Percentiles rank a stretch among this genome's conserved stretches.
Conservation (phyloP, 2,888 invertebrate genomes). For the Deladenus siricidicola region DNA sequence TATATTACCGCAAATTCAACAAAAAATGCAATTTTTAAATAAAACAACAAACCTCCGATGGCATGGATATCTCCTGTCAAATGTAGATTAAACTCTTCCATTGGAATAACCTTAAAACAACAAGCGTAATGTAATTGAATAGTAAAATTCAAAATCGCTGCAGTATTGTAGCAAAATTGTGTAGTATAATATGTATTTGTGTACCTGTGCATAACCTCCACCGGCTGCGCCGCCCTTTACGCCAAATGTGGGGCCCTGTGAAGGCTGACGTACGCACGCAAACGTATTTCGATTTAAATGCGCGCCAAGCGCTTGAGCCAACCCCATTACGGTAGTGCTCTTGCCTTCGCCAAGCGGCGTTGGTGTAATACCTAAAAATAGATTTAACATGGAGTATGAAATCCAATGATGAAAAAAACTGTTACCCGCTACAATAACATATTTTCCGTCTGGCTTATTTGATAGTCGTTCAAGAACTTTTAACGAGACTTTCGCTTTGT, state of each 20-base stretch:
- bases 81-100: conserved; percentile 98
- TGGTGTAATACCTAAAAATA: conserved; percentile 73
- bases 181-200: background rate
- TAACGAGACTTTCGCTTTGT: conserved; percentile 85
- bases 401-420: too few species aligned
- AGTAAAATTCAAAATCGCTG: background rate
- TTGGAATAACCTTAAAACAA: conserved; percentile 74
- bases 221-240: conserved; percentile 96
- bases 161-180: background rate
- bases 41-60: conserved; percentile 65
- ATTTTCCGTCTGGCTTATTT: conserved; percentile 70
- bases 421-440: conserved; percentile 79
- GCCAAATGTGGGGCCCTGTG: conserved; percentile 97
- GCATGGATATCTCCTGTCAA: conserved; percentile 92
- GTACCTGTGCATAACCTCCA: conserved; percentile 74
- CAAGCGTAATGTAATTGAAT: too few species aligned
- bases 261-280: conserved; percentile 90
- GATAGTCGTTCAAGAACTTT: conserved; percentile 69
- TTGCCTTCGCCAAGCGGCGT: conserved; percentile 98
- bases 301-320: conserved; percentile 77
- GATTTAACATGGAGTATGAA: background rate
- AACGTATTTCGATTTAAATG: conserved; percentile 72
- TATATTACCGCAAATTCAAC: too few species aligned
- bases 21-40: too few species aligned
- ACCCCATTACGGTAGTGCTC: conserved; percentile 84